Base-by-base conservation (phyloP, 2,888 invertebrate genomes). In the Dendrolimus pini region DNA sequence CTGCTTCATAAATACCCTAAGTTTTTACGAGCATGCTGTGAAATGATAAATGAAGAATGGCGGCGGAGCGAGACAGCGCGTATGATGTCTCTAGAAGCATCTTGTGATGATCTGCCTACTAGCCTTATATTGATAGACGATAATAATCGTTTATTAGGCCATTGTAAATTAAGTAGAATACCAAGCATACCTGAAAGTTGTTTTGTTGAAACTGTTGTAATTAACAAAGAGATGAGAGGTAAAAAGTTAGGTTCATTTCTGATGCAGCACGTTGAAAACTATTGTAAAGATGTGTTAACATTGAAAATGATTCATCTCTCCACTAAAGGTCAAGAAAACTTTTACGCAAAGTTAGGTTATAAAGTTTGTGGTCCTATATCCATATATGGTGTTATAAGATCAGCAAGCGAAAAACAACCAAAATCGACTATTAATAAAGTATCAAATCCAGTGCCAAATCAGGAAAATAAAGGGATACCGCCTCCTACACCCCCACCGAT, bases 21-120 rank as follows among this genome's bases (percentile, higher is more conserved):
- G 78, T 93, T 94, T 75, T 90, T 94, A 68, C 91, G 92, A 75
- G 92, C 93, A 74, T 96, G 96, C 75, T 95, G 95, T 77, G 91
- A 93, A 67, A 87, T 97, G 59, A 93, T 97, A 65, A 97, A 97
- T 80, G 93, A 94, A n/a, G 96, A 97, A 91, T 97, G 97, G 97
- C 95, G 95, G 63, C 92, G 96, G 69, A 96, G 96, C 73, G 93
- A 94, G 78, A 94, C 94, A 52, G 95, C 96, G 60, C 92, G 97
- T 72, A 92, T 96, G 88, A 92, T 94, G 79, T 95, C 95, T 56
- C 83, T 97, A 56, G 92, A 93, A 78, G 91, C 93, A 53, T 96
- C 96, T 0, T 93, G 94, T 73, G 95, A 96, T 75, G 82, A 85
- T 57, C 88, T 96, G 70, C 95, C 96, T 30, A 94, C 95, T 53